phyloP scores from a whole-genome alignment of 1,140 invertebrate genomes.

The Oreohelix idahoensis region DNA sequence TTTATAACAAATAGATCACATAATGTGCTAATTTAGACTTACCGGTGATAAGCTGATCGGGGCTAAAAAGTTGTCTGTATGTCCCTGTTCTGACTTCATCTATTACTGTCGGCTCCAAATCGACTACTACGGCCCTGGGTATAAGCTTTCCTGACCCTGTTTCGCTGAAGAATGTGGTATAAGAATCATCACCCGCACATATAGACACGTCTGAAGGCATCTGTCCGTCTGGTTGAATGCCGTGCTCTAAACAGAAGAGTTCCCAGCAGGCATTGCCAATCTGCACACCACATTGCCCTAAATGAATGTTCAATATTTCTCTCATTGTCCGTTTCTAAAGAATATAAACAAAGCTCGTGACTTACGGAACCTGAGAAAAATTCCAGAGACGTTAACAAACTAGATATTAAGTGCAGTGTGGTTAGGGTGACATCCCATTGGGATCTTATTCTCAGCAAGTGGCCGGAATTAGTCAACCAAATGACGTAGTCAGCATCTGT shows the following conservation, averaged over 20 bases:
- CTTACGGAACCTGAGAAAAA: too few relatives aligned
- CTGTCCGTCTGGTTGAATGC: conserved; percentile 76
- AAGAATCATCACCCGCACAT: background rate
- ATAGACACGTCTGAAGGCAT: conserved; percentile 54
- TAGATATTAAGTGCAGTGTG: too few relatives aligned
- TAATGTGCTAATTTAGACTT: too few relatives aligned
- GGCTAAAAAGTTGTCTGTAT: conserved; percentile 78
- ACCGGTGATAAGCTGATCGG: conserved; percentile 80
- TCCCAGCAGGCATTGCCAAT: conserved; percentile 84
- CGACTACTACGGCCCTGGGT: conserved; percentile 60
- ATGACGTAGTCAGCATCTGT: too few relatives aligned
- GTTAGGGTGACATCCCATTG: too few relatives aligned
- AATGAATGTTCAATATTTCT: conserved; percentile 80
- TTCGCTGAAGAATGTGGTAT: background rate
- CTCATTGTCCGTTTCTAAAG: too few relatives aligned
- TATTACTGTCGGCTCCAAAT: conserved; percentile 73
- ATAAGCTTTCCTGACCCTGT: background rate
- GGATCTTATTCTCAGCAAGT: too few relatives aligned
- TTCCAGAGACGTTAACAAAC: too few relatives aligned
- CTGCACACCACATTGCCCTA: conserved; percentile 75
- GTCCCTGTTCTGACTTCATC: conserved; percentile 77
- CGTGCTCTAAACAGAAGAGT: conserved; percentile 79
- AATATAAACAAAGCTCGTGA: too few relatives aligned
- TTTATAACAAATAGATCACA: too few relatives aligned
- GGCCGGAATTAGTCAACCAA: too few relatives aligned